A percentile compares a stretch with the other conserved stretches of the same genome.
These are phyloP conservation scores for Tridacna gigas DNA, from an alignment of 2,888 invertebrate genomes.

Conservation along the genomic window DNA sequence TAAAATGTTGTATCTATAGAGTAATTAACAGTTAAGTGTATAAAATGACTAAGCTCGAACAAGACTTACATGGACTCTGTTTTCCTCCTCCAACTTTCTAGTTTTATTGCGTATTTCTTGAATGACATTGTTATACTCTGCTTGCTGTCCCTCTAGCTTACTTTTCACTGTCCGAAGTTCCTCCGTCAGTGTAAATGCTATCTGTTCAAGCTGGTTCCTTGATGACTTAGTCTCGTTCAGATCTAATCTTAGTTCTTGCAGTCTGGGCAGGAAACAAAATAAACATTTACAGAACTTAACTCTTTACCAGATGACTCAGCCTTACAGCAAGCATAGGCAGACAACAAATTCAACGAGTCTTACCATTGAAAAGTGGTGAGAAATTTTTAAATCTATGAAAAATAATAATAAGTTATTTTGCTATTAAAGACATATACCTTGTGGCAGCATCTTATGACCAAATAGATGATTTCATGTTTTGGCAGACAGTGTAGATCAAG, in stretches of 20 bases:
- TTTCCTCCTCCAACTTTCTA: slow-evolving; percentile 83
- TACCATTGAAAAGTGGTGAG: too few relatives aligned
- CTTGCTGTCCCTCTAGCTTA: slow-evolving; percentile 79
- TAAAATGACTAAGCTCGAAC: background rate
- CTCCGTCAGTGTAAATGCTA: slow-evolving; percentile 78
- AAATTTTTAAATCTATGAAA: too few relatives aligned
- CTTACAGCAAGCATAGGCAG: too few relatives aligned
- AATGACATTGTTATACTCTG: slow-evolving; percentile 76
- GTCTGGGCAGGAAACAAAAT: slow-evolving; percentile 60
- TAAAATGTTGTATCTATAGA: too few relatives aligned
- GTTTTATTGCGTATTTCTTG: slow-evolving; percentile 80
- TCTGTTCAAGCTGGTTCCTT: slow-evolving; percentile 80
- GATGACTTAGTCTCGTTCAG: slow-evolving; percentile 78
- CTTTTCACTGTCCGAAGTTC: slow-evolving; percentile 80
- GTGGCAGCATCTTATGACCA: too few relatives aligned
- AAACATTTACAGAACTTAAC: background rate
- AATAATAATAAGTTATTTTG: too few relatives aligned
- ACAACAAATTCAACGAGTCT: too few relatives aligned
- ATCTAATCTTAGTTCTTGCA: slow-evolving; percentile 75
- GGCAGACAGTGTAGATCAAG: too few relatives aligned
- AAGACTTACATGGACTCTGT: slow-evolving; percentile 76
- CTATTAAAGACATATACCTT: too few relatives aligned
- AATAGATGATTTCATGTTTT: too few relatives aligned
- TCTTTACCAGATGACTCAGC: background rate
- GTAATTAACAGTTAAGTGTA: too few relatives aligned